phyloP scores from a whole-genome alignment of 2,113 vertebrate species.

The Bubalus kerabau region DNA sequence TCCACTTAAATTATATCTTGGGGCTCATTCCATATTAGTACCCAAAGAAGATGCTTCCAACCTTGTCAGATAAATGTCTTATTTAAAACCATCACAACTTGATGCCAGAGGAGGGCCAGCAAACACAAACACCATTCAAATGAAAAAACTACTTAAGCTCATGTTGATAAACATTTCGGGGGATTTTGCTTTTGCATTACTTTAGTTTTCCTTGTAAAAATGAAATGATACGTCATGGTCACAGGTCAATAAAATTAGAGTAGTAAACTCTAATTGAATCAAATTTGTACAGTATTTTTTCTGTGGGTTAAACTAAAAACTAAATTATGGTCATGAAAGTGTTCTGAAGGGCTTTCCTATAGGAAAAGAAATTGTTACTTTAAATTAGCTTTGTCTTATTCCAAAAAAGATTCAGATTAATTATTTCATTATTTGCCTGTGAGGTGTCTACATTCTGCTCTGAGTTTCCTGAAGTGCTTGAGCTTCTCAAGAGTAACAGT shows the following conservation, averaged over 20 bases:
- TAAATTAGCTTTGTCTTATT: not conserved
- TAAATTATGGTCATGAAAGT: not conserved
- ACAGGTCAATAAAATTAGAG: not conserved
- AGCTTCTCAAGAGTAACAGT: not conserved
- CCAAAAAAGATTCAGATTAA: not conserved
- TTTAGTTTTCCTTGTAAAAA: constrained; percentile 16
- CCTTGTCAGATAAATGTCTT: not conserved
- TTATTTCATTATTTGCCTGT: not conserved
- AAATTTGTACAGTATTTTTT: not conserved
- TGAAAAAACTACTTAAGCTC: not conserved
- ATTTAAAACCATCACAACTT: not conserved
- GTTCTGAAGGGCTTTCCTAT: not conserved
- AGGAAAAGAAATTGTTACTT: not conserved
- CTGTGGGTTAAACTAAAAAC: not conserved
- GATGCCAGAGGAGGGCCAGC: not conserved
- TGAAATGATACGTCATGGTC: not conserved
- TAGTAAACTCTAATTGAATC: not conserved
- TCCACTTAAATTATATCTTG: not conserved
- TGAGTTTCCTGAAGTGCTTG: not conserved
- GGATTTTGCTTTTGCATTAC: not conserved
- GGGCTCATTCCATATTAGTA: not conserved
- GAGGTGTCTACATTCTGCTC: not conserved
- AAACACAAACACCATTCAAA: not conserved
- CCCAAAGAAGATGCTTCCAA: constrained; percentile 1
- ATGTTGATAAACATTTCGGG: not conserved